These are phyloP conservation scores for Archips xylosteana DNA, from an alignment of 2,888 invertebrate species.

Conservation along the genomic window DNA sequence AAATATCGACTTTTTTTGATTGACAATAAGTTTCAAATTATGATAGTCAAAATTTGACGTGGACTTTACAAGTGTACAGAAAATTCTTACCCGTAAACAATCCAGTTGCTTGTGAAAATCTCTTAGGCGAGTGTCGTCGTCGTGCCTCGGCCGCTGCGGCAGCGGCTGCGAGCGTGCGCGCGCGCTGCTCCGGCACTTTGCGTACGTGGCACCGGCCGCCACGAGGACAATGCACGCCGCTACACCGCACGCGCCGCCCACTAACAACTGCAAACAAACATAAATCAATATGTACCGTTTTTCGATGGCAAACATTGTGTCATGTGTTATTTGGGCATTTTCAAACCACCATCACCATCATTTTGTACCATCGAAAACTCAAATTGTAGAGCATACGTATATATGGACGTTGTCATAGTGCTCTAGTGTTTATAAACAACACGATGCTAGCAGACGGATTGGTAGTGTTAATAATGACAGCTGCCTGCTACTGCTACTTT, in stretches of 20 bases:
- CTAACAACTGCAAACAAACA: constrained; percentile 61
- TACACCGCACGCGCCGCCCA: constrained; percentile 76
- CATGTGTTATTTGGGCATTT: background rate
- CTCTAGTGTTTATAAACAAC: too few species aligned
- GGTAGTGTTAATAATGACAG: too few species aligned
- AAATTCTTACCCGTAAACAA: constrained; percentile 72
- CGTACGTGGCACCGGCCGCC: constrained; percentile 71
- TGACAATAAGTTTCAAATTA: too few species aligned
- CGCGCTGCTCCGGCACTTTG: constrained; percentile 64
- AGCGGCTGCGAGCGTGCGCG: constrained; percentile 72
- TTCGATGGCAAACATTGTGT: background rate
- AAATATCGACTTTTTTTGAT: too few species aligned
- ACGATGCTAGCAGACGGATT: too few species aligned
- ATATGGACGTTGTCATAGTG: too few species aligned
- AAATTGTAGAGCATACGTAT: too few species aligned
- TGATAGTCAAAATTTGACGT: too few species aligned
- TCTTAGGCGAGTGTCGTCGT: constrained; percentile 76
- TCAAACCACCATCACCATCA: too few species aligned
- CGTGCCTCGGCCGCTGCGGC: constrained; percentile 72
- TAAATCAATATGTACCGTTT: background rate
- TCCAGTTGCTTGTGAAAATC: constrained; percentile 83
- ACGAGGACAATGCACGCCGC: constrained; percentile 72
- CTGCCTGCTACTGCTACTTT: too few species aligned
- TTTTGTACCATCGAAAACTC: too few species aligned
- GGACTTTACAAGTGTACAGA: background rate